These are phyloP conservation scores for Parnassius orleans DNA, from an alignment of 2,888 invertebrate species.

Conservation along the genomic window DNA sequence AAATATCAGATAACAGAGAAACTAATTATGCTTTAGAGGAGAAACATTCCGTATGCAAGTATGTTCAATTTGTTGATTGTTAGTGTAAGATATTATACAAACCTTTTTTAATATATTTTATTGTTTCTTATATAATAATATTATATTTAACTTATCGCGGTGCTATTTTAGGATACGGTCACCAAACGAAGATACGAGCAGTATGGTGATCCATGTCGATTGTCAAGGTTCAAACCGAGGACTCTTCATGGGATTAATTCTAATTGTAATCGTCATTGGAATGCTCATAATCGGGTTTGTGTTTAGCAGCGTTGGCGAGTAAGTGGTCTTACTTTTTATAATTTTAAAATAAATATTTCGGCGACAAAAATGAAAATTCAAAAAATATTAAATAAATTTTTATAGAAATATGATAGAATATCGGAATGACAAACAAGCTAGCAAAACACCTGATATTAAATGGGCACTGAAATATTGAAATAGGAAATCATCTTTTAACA, in stretches of 20 bases:
- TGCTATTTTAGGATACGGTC: conserved; percentile 57
- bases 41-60: conserved; percentile 63
- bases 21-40: conserved; percentile 54
- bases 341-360: no score
- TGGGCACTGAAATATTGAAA: no score
- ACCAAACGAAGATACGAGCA: conserved; percentile 75
- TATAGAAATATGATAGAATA: no score
- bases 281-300: conserved; percentile 72
- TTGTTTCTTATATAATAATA: no score
- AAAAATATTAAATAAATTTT: no score
- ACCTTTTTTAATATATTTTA: no score
- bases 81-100: no score
- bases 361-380: no score
- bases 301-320: conserved; percentile 73
- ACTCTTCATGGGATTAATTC: conserved; percentile 85
- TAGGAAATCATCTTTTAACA: no score
- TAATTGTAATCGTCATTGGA: conserved; percentile 75
- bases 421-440: no score
- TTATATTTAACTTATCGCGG: no score
- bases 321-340: conserved; percentile 43
- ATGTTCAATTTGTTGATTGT: conserved; percentile 6
- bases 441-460: no score
- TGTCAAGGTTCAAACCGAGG: conserved; percentile 89
- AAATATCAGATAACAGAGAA: conserved; percentile 57
- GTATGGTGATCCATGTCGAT: conserved; percentile 84